Conservation (phyloP, 2,888 invertebrate species). For the Achlya flavicornis region DNA sequence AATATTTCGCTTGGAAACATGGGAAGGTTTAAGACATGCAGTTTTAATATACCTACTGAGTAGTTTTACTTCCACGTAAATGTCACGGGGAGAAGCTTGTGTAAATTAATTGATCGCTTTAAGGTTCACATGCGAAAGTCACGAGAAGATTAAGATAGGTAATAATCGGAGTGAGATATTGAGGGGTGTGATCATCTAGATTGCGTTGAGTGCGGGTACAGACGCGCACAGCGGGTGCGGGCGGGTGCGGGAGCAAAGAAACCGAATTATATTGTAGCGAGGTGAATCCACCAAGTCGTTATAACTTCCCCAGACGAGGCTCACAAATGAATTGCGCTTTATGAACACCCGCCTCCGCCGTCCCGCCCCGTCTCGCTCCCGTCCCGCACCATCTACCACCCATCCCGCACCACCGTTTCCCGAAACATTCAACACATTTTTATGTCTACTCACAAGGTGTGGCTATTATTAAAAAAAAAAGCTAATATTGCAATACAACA, state of each 20-base stretch:
- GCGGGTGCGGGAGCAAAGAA: background rate
- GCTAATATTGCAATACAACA: no score
- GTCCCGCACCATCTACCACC: background rate
- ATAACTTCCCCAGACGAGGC: background rate
- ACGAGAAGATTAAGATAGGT: background rate
- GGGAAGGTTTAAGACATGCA: no score
- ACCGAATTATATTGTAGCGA: background rate
- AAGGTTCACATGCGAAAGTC: no score
- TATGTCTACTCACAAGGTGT: background rate
- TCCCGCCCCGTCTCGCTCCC: background rate
- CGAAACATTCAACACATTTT: background rate
- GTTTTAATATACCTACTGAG: no score
- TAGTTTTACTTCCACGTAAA: no score
- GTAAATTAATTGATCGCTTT: no score
- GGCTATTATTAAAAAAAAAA: background rate
- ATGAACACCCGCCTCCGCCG: background rate
- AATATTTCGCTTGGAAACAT: no score
- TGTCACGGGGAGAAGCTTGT: no score
- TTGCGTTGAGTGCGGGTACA: background rate
- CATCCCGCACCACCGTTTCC: background rate
- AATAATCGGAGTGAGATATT: background rate
- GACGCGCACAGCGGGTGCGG: background rate
- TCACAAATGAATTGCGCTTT: conserved; percentile 7
- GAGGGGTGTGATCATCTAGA: background rate
- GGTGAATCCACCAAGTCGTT: background rate